Conservation (phyloP, 2,113 vertebrate species). For the Tyto alba region DNA sequence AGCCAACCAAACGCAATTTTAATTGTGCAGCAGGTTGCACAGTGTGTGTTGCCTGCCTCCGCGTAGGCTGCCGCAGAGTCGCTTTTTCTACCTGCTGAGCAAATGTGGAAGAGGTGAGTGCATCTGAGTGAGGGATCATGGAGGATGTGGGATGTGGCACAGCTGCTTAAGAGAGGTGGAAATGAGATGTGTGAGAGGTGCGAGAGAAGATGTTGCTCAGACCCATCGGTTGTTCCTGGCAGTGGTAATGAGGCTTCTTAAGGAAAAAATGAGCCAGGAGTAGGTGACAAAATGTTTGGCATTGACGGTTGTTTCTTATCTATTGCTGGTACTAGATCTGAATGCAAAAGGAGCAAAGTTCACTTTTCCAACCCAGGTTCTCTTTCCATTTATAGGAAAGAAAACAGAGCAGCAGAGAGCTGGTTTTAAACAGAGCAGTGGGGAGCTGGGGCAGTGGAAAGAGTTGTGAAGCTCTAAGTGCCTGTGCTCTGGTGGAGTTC, state of each 20-base stretch:
- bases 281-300: not conserved
- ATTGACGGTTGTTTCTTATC: not conserved
- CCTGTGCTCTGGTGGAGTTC: not conserved
- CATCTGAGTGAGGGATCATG: not conserved
- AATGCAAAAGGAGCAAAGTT: constrained; percentile 39
- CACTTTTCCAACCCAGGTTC: not conserved
- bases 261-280: not conserved
- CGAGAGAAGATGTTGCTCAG: not conserved
- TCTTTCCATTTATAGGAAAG: not conserved
- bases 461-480: not conserved
- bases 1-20: not conserved
- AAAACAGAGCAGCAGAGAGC: not conserved
- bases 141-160: not conserved
- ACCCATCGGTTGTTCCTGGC: not conserved
- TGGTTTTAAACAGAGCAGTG: not conserved
- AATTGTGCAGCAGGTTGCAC: not conserved
- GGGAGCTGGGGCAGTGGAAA: not conserved
- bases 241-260: not conserved
- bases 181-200: not conserved
- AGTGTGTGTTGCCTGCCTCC: not conserved
- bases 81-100: not conserved
- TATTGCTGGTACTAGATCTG: not conserved
- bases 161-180: not conserved
- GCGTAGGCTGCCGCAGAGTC: accelerated
- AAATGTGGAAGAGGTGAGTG: not conserved